phyloP scores from a whole-genome alignment of 2,888 invertebrate species.

The Leptogaster cylindrica region DNA sequence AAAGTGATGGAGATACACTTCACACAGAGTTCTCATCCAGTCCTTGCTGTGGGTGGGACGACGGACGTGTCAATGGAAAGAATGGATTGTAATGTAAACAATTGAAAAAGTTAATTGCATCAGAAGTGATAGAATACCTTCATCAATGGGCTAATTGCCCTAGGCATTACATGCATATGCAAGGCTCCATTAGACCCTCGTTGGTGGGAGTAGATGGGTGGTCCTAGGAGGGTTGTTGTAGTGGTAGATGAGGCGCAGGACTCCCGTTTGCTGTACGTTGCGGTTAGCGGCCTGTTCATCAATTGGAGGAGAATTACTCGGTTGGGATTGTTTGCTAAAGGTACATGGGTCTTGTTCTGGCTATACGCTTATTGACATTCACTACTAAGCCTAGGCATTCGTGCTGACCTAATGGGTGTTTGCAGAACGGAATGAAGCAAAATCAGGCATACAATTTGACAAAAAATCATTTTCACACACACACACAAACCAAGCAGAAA shows the following conservation, averaged over 20 bases:
- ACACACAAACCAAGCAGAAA: too few species aligned
- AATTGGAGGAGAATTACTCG: constrained; percentile 21
- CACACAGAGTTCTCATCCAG: constrained; percentile 61
- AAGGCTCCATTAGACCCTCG: constrained; percentile 60
- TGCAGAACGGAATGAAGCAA: not conserved
- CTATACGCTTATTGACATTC: not conserved
- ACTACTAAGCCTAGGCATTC: not conserved
- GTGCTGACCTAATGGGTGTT: not conserved
- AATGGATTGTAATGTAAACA: too few species aligned
- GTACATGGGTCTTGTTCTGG: not conserved
- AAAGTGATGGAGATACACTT: constrained; percentile 38
- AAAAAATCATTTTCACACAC: too few species aligned
- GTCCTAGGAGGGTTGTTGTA: constrained; percentile 74
- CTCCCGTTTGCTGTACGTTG: constrained; percentile 72
- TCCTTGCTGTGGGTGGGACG: constrained; percentile 54
- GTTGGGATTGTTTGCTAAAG: not conserved
- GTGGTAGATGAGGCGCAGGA: constrained; percentile 81
- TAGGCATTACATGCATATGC: constrained; percentile 57
- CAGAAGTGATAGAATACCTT: constrained; percentile 53
- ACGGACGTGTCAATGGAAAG: too few species aligned
- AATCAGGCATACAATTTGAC: not conserved
- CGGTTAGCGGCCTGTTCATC: constrained; percentile 71
- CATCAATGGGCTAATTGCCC: constrained; percentile 61
- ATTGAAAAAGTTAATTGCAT: constrained; percentile 32
- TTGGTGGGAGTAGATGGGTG: constrained; percentile 56